Evolutionary conservation across 2,888 invertebrate genomes (phyloP).

Genomic region (Scotopteryx bipunctaria): DNA sequence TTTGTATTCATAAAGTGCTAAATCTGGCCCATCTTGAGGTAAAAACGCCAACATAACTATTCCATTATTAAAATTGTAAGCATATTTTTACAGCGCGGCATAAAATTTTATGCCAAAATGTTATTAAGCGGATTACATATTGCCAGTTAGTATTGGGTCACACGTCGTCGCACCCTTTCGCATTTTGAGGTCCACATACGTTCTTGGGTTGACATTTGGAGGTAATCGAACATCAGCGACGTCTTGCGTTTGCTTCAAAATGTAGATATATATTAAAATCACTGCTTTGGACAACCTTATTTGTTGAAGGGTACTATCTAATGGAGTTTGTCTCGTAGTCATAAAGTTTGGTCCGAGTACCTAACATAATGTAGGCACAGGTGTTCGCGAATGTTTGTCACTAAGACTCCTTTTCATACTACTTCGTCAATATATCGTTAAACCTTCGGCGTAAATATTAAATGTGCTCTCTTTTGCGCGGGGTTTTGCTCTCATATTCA

Average conservation of each 20-base stretch:
- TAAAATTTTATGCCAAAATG: conserved; percentile 33
- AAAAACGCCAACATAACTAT: conserved; percentile 27
- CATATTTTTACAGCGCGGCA: conserved; percentile 27
- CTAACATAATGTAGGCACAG: neutral
- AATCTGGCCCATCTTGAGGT: conserved; percentile 9
- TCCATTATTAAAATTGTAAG: conserved; percentile 35
- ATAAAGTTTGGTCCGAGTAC: neutral
- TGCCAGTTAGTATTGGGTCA: neutral
- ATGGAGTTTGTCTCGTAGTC: neutral
- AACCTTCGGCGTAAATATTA: too few relatives aligned
- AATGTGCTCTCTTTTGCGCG: too few relatives aligned
- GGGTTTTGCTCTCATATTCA: too few relatives aligned
- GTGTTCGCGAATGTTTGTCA: neutral
- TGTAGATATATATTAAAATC: too few relatives aligned
- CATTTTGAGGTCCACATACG: neutral
- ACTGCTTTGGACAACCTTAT: neutral
- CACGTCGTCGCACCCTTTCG: neutral
- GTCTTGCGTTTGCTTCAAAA: too few relatives aligned
- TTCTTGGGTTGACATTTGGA: neutral
- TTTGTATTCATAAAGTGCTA: conserved; percentile 15
- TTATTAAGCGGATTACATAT: conserved; percentile 20
- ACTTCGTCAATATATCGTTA: too few relatives aligned
- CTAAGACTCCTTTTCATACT: neutral
- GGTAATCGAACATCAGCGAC: too few relatives aligned
- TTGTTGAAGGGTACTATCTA: neutral